Evolutionary conservation across 2,888 invertebrate species (phyloP), one percentile per base, ranked within the genome.

Genomic region (Drosophila neonasuta): DNA sequence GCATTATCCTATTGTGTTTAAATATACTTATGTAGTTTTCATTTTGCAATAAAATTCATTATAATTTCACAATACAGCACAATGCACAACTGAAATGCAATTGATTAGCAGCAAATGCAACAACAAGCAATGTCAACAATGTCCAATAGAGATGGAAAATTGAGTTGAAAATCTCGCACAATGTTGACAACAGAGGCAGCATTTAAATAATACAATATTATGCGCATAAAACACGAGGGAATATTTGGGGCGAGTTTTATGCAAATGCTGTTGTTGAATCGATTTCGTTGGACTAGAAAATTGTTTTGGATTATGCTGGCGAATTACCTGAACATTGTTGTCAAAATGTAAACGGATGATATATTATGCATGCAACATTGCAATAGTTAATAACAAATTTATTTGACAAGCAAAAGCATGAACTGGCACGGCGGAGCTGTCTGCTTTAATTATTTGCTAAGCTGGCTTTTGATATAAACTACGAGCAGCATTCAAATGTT

Each of bases 341-440:
- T 57, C 20, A 24, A 49, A 42, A 45, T 41, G 41, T 52, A 51
- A 68, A 20, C 11, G 49, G 17, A 68, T 48, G 51, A 55, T 55
- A 42, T 46, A 65, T 72, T 55, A 39, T 44, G 50, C 8, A 13
- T 67, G 70, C 48, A 41, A 55, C 7, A 49, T 49, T 41, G 17
- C 24, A 34, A 41, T 24, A 39, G 44, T 34, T 29, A 51, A n/a
- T 24, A 46, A 10, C 10, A 41, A 58, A 46, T 39, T 48, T 20
- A 62, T 54, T 42, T 52, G 57, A 52, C 36, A 41, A 24, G 45
- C 5, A 30, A 7, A 30, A 30, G 30, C 8, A 30, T 30, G 20
- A 0, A 8, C 5, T 4, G 6, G 13, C 20, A 15, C 15, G 24
- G 2, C 24, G 24, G 9, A 24, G 4, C 30, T 51, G 32, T 64